Percentiles rank a stretch among this genome's conserved stretches.
Conservation (phyloP, 92 coral and sea anemone genomes). For the Meandrina meandrites region DNA sequence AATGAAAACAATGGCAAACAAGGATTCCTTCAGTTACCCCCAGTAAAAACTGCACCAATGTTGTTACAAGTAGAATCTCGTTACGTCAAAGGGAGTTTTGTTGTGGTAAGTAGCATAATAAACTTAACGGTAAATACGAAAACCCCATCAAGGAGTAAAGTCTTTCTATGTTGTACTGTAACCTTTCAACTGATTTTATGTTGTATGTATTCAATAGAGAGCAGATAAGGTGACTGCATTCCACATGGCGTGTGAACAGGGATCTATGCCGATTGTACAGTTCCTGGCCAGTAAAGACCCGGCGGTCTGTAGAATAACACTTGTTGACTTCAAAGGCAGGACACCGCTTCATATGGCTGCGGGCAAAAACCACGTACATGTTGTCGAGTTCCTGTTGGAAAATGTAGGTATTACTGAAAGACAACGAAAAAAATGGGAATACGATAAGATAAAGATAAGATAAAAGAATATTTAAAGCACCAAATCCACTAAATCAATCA, state of each 20-base stretch:
- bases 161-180: not conserved
- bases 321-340: slow-evolving; percentile 48
- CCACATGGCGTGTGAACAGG: slow-evolving; percentile 70
- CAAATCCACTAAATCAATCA: too few relatives aligned
- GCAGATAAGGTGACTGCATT: slow-evolving; percentile 60
- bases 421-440: too few relatives aligned
- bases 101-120: too few relatives aligned
- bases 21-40: too few relatives aligned
- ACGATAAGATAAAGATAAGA: too few relatives aligned
- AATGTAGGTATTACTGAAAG: slow-evolving; percentile 20
- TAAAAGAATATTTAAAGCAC: too few relatives aligned
- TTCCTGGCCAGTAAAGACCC: slow-evolving; percentile 49
- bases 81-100: too few relatives aligned
- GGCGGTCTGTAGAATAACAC: slow-evolving; percentile 54
- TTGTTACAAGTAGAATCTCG: too few relatives aligned
- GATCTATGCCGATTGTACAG: slow-evolving; percentile 52
- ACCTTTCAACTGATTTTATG: not conserved
- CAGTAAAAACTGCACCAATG: too few relatives aligned
- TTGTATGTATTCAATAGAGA: slow-evolving; percentile 27
- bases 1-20: too few relatives aligned
- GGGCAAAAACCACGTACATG: slow-evolving; percentile 39
- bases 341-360: slow-evolving; percentile 73
- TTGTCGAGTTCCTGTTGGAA: slow-evolving; percentile 57
- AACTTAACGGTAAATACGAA: not conserved
- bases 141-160: not conserved